These are phyloP conservation scores for Columba janthina DNA, from an alignment of 2,113 vertebrate species.

Conservation along the genomic window DNA sequence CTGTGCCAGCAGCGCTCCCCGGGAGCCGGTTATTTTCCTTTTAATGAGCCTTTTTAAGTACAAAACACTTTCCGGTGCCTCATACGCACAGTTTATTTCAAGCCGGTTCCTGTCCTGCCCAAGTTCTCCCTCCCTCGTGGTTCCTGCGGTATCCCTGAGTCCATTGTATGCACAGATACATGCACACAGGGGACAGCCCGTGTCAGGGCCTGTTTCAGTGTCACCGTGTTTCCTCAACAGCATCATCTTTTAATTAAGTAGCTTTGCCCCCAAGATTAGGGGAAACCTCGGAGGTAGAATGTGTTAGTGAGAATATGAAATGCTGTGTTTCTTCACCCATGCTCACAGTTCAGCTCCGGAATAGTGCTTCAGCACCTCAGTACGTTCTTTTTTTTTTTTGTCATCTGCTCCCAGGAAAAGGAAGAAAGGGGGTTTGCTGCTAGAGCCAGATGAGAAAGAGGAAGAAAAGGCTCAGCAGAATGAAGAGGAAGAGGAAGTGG, in stretches of 20 bases:
- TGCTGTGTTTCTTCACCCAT: fast-evolving
- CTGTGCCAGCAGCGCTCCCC: neutral
- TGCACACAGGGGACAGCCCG: fast-evolving
- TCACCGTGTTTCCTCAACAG: fast-evolving
- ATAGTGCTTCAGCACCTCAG: neutral
- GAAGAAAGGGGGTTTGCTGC: slow-evolving; percentile 79
- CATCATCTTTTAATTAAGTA: too few species aligned
- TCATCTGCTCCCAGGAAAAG: slow-evolving; percentile 78
- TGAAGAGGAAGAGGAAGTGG: slow-evolving; percentile 29
- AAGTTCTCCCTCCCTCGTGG: neutral
- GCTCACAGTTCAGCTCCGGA: neutral
- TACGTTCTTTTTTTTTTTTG: neutral
- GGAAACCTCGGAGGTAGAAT: neutral
- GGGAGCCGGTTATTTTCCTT: fast-evolving
- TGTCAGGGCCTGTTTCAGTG: neutral
- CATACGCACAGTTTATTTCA: fast-evolving
- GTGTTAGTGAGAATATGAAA: neutral
- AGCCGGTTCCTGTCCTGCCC: fast-evolving
- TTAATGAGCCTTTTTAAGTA: neutral
- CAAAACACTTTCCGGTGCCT: fast-evolving
- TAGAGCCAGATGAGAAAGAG: slow-evolving; percentile 65
- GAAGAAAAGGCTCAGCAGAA: slow-evolving; percentile 36
- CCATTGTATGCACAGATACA: fast-evolving
- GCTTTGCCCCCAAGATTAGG: neutral
- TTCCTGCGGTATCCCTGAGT: neutral